Percentiles rank a stretch among this genome's conserved stretches.
Evolutionary conservation across 2,113 vertebrate species (phyloP).

Genomic region (Strigops habroptila): DNA sequence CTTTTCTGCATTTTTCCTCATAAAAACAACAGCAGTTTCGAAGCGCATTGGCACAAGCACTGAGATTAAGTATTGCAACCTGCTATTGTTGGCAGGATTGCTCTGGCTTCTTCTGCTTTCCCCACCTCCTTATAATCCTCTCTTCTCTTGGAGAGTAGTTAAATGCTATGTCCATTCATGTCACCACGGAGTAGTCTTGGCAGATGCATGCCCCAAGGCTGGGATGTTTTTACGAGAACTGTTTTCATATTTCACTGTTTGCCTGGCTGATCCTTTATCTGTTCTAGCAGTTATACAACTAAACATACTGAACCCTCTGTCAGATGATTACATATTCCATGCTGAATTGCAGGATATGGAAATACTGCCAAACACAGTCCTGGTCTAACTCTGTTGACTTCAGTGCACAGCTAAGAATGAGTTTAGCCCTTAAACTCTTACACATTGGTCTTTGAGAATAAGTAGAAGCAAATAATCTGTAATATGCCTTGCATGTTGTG

Average conservation of each 20-base stretch:
- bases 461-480: background rate
- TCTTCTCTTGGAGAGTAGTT: constrained; percentile 69
- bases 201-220: constrained; percentile 60
- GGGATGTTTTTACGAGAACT: constrained; percentile 72
- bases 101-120: constrained; percentile 67
- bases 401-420: background rate
- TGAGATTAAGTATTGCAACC: constrained; percentile 78
- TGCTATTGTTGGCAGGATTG: constrained; percentile 77
- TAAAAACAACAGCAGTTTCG: constrained; percentile 81
- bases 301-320: constrained; percentile 58
- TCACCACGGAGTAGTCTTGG: constrained; percentile 72
- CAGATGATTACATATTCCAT: constrained; percentile 61
- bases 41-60: constrained; percentile 69
- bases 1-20: constrained; percentile 79
- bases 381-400: constrained; percentile 24
- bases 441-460: background rate
- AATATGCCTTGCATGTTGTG: background rate
- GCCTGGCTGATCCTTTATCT: constrained; percentile 74
- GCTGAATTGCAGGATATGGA: constrained; percentile 43
- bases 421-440: constrained; percentile 12
- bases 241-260: constrained; percentile 72
- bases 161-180: constrained; percentile 60
- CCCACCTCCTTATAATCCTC: constrained; percentile 66
- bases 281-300: constrained; percentile 72
- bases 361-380: constrained; percentile 40